Evolutionary conservation across 2,113 vertebrate species (phyloP).

Genomic region (Corvus hawaiiensis): DNA sequence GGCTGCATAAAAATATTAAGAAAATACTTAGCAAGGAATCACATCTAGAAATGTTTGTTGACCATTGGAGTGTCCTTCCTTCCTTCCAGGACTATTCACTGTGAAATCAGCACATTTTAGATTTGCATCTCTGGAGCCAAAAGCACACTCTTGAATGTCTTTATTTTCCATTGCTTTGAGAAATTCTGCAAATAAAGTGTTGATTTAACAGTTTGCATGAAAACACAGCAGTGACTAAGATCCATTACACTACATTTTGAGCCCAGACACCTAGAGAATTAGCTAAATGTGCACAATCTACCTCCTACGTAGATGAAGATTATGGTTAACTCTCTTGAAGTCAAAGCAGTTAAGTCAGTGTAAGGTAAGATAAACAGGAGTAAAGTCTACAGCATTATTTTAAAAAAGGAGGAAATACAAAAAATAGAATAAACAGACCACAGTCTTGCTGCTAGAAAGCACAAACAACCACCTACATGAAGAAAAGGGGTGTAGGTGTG

Average conservation of each 20-base stretch:
- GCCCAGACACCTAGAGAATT: slow-evolving; percentile 48
- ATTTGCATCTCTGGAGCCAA: background rate
- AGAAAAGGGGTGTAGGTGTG: slow-evolving; percentile 21
- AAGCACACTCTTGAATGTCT: background rate
- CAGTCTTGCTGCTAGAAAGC: background rate
- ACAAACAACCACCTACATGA: slow-evolving; percentile 27
- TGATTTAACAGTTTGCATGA: slow-evolving; percentile 45
- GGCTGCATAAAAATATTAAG: background rate
- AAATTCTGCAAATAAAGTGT: slow-evolving; percentile 39
- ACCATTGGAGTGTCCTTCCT: background rate
- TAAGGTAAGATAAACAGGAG: background rate
- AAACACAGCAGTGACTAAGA: slow-evolving; percentile 52
- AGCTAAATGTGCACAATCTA: slow-evolving; percentile 49
- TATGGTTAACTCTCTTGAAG: slow-evolving; percentile 23
- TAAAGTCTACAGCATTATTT: background rate
- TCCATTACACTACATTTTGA: slow-evolving; percentile 34
- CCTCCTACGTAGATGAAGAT: slow-evolving; percentile 28
- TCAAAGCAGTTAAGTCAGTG: background rate
- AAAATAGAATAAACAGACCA: slow-evolving; percentile 9
- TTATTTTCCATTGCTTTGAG: background rate
- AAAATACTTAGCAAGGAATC: background rate
- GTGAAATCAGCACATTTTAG: background rate
- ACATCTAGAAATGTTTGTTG: background rate
- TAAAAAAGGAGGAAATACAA: background rate
- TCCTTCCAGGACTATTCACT: background rate